phyloP scores from a whole-genome alignment of 1,140 invertebrate genomes.

The Drosophila truncata region DNA sequence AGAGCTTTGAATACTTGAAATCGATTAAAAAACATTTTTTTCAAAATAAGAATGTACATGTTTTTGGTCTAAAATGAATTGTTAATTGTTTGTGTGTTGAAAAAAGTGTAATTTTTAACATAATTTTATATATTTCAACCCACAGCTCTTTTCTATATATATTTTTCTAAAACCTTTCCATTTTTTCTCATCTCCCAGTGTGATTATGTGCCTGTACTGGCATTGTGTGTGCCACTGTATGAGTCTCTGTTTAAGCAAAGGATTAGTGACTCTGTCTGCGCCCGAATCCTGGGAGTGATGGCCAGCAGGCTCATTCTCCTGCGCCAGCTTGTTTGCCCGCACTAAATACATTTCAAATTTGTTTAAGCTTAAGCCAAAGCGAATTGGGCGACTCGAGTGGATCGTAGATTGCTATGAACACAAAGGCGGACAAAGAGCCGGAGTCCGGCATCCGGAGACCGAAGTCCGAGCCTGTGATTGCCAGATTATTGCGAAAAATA shows the following conservation, averaged over 20 bases:
- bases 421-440: slow-evolving; percentile 20
- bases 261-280: slow-evolving; percentile 68
- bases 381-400: slow-evolving; percentile 42
- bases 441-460: not conserved
- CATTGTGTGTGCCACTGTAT: slow-evolving; percentile 32
- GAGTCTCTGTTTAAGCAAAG: slow-evolving; percentile 58
- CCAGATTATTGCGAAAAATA: slow-evolving; percentile 62
- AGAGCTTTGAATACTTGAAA: not conserved
- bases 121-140: not conserved
- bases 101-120: not conserved
- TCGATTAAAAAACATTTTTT: not conserved
- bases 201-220: slow-evolving; percentile 31
- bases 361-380: slow-evolving; percentile 73
- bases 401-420: slow-evolving; percentile 72
- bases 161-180: not conserved
- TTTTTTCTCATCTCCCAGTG: slow-evolving; percentile 3
- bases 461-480: slow-evolving; percentile 29
- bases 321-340: slow-evolving; percentile 54
- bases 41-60: not conserved
- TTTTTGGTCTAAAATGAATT: not conserved
- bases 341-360: slow-evolving; percentile 83
- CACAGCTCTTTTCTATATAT: too few relatives aligned
- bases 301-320: slow-evolving; percentile 24
- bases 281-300: slow-evolving; percentile 25
- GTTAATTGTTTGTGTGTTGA: not conserved